These are phyloP conservation scores for Leptinotarsa defecta DNA, from an alignment of 1,140 invertebrate genomes.

Conservation along the genomic window DNA sequence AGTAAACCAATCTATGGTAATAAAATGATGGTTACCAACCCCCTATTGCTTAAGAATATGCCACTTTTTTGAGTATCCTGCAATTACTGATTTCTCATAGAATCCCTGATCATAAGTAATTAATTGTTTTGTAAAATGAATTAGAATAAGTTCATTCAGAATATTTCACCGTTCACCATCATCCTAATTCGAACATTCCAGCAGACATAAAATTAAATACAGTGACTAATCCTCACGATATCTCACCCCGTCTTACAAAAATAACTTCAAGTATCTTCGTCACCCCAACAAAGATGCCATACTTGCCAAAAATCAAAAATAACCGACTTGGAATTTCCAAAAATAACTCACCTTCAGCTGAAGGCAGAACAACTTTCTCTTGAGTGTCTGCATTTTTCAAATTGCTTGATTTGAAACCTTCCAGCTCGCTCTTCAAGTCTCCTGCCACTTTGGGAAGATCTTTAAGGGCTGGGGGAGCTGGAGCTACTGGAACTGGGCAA, in stretches of 20 bases:
- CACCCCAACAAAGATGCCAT: conserved; percentile 1
- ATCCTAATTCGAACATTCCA: too few species aligned
- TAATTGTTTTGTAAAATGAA: too few species aligned
- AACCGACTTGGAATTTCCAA: background rate
- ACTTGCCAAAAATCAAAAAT: conserved; percentile 13
- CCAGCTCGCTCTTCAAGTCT: conserved; percentile 85
- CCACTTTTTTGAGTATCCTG: too few species aligned
- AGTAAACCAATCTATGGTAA: too few species aligned
- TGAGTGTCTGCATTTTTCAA: conserved; percentile 84
- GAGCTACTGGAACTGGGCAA: conserved; percentile 51
- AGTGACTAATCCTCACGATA: too few species aligned
- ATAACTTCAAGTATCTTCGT: background rate
- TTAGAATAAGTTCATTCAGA: too few species aligned
- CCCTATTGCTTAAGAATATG: too few species aligned
- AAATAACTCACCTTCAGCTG: conserved; percentile 75
- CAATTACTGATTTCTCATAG: too few species aligned
- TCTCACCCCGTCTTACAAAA: background rate
- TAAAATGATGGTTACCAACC: too few species aligned
- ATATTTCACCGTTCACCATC: too few species aligned
- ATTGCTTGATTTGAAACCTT: conserved; percentile 80
- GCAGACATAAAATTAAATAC: too few species aligned
- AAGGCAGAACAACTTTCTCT: conserved; percentile 86
- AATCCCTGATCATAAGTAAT: too few species aligned
- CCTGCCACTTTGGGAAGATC: conserved; percentile 87
- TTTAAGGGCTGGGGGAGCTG: conserved; percentile 77